Conservation (phyloP, 2,113 vertebrate genomes). For the Petaurus breviceps region DNA sequence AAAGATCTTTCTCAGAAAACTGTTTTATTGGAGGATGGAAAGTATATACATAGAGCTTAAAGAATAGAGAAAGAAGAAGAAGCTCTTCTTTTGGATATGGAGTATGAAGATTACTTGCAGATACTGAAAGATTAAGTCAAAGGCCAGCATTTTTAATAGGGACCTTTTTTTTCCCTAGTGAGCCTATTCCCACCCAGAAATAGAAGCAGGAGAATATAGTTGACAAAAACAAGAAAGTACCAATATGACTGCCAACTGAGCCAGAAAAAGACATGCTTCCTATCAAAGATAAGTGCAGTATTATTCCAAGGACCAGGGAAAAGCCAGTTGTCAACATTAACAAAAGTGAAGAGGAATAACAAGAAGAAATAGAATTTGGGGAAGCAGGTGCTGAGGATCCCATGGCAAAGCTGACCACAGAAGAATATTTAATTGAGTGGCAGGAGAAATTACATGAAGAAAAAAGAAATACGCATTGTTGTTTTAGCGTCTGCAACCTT, state of each 20-base stretch:
- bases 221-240: slow-evolving; percentile 92
- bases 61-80: slow-evolving; percentile 90
- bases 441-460: slow-evolving; percentile 86
- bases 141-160: slow-evolving; percentile 93
- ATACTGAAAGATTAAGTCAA: slow-evolving; percentile 90
- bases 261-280: slow-evolving; percentile 95
- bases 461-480: slow-evolving; percentile 88
- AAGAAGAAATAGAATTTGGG: slow-evolving; percentile 77
- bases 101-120: slow-evolving; percentile 94
- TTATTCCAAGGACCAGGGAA: slow-evolving; percentile 93
- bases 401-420: slow-evolving; percentile 79
- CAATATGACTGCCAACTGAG: slow-evolving; percentile 86
- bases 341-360: slow-evolving; percentile 79
- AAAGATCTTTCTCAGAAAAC: slow-evolving; percentile 86
- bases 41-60: slow-evolving; percentile 85
- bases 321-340: slow-evolving; percentile 75
- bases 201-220: slow-evolving; percentile 86
- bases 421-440: slow-evolving; percentile 86
- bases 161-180: slow-evolving; percentile 87
- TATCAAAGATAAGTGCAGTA: slow-evolving; percentile 92
- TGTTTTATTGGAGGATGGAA: slow-evolving; percentile 87
- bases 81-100: slow-evolving; percentile 94
- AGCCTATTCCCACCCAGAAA: slow-evolving; percentile 90
- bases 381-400: slow-evolving; percentile 76
- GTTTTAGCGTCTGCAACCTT: slow-evolving; percentile 89